Evolutionary conservation across 2,113 vertebrate species (phyloP).

Genomic region (Brachyistius frenatus): DNA sequence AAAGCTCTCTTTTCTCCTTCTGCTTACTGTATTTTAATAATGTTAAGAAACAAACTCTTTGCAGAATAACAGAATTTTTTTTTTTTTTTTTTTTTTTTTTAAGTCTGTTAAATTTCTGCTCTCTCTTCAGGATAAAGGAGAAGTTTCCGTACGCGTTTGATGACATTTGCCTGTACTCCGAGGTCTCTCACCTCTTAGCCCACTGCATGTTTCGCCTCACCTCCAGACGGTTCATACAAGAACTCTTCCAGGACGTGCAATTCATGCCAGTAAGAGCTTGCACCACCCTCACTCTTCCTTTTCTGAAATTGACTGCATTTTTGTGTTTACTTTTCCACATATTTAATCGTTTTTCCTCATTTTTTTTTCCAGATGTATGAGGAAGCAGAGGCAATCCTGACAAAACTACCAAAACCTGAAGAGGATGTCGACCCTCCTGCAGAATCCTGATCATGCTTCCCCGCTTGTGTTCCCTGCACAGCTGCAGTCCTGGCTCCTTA

Average conservation of each 20-base stretch:
- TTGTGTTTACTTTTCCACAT: neutral
- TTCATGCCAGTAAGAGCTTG: conserved; percentile 90
- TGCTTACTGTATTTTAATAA: neutral
- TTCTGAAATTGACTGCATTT: neutral
- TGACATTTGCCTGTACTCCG: conserved; percentile 98
- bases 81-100: neutral
- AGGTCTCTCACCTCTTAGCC: conserved; percentile 94
- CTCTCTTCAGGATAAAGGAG: conserved; percentile 92
- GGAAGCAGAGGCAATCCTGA: conserved; percentile 95
- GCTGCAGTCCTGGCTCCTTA: conserved; percentile 50
- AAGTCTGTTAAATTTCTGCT: conserved; percentile 7
- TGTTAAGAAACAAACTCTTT: neutral
- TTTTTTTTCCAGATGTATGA: conserved; percentile 90
- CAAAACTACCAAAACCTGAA: conserved; percentile 85
- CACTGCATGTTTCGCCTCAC: conserved; percentile 96
- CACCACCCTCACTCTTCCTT: neutral
- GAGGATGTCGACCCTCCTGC: conserved; percentile 79
- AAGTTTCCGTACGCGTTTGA: conserved; percentile 98
- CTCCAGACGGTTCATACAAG: conserved; percentile 97
- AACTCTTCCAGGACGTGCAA: conserved; percentile 98
- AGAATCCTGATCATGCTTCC: conserved; percentile 88
- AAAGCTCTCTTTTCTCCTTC: conserved; percentile 65
- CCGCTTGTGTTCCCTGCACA: conserved; percentile 48
- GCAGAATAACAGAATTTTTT: neutral
- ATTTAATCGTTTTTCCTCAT: neutral